phyloP scores from a whole-genome alignment of 2,888 invertebrate genomes.

The Pseudococcus jackbeardsleyi region DNA sequence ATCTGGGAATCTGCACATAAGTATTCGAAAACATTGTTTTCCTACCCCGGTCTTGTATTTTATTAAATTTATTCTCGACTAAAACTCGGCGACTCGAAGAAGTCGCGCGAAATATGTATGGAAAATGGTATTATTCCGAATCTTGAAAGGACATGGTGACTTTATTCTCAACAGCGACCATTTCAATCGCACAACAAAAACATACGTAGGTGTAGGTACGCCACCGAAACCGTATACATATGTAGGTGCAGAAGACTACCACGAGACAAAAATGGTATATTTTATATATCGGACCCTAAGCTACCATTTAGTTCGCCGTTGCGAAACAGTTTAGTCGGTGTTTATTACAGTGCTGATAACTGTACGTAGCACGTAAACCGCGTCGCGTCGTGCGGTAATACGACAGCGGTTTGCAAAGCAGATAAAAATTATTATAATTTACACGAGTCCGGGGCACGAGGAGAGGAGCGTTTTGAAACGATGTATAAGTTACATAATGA shows the following conservation, averaged over 20 bases:
- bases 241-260: not conserved
- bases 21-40: no score
- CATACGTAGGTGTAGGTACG: no score
- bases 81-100: no score
- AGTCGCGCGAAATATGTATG: no score
- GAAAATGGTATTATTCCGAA: no score
- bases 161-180: no score
- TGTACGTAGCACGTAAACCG: not conserved
- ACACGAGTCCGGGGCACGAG: not conserved
- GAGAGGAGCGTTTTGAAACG: not conserved
- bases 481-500: not conserved
- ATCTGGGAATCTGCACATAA: no score
- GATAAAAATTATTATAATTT: slow-evolving; percentile 22
- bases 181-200: no score
- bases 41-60: no score
- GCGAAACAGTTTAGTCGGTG: not conserved
- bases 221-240: not conserved
- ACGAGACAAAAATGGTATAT: not conserved
- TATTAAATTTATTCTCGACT: no score
- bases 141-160: no score
- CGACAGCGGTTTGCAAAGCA: not conserved
- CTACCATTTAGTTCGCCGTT: slow-evolving; percentile 1
- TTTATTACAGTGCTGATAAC: not conserved
- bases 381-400: not conserved
- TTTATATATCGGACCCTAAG: not conserved